Percentiles rank a stretch among this genome's conserved stretches.
phyloP scores from a whole-genome alignment of 2,797 vertebrate genomes.

The Tadarida brasiliensis region DNA sequence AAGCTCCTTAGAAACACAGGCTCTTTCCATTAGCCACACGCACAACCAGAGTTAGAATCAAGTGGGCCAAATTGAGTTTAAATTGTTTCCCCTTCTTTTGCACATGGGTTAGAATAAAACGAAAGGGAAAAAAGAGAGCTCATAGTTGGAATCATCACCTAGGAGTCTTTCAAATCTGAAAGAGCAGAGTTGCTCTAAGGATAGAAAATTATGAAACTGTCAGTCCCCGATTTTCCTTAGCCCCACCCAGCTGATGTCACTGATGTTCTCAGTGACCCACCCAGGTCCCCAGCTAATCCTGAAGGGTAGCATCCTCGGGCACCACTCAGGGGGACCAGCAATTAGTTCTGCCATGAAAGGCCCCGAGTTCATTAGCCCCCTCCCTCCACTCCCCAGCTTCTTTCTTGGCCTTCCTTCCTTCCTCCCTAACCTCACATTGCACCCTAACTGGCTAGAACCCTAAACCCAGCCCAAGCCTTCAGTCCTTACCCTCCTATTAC shows the following conservation, averaged over 20 bases:
- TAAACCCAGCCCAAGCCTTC: not conserved
- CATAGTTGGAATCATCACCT: not conserved
- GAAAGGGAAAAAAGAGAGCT: conserved; percentile 30
- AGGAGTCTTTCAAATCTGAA: not conserved
- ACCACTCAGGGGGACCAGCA: not conserved
- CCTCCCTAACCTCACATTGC: not conserved
- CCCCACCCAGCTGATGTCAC: not conserved
- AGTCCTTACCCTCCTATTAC: not conserved
- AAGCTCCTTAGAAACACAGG: conserved; percentile 70
- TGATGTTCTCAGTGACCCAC: not conserved
- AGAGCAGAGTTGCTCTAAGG: not conserved
- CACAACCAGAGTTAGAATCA: conserved; percentile 53
- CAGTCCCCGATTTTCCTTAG: conserved; percentile 15
- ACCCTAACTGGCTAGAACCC: not conserved
- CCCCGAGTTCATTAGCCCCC: not conserved
- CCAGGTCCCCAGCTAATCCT: not conserved
- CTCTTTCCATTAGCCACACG: conserved; percentile 74
- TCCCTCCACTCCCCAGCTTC: not conserved
- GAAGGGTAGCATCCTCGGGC: not conserved
- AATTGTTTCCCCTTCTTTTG: conserved; percentile 27
- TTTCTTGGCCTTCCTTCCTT: not conserved
- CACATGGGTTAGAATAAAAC: conserved; percentile 23
- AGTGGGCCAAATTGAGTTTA: conserved; percentile 58
- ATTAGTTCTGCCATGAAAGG: not conserved
- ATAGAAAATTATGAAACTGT: conserved; percentile 57